A percentile compares a stretch with the other conserved stretches of the same genome.
These are phyloP conservation scores for Dromas ardeola DNA, from an alignment of 2,113 vertebrate genomes.

Conservation along the genomic window DNA sequence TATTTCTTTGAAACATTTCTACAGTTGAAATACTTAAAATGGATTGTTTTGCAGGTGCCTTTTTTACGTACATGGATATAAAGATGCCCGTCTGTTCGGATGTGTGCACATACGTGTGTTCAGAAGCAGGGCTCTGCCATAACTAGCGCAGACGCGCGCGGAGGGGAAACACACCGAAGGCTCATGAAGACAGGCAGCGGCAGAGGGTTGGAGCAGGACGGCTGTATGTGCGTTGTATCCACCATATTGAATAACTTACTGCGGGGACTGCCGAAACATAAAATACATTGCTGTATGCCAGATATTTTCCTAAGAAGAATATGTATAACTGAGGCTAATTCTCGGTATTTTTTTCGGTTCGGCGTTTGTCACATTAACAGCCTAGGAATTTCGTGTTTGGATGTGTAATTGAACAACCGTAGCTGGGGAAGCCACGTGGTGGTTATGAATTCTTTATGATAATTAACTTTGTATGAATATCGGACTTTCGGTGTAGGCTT, in stretches of 20 bases:
- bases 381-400: neutral
- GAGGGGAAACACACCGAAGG: neutral
- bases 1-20: neutral
- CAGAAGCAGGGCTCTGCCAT: neutral
- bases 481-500: neutral
- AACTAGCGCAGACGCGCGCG: neutral
- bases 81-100: accelerated
- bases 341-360: neutral
- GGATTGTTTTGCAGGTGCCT: neutral
- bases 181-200: neutral
- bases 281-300: neutral
- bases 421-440: neutral
- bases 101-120: neutral
- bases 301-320: neutral
- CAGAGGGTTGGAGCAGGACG: neutral
- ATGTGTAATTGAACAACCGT: neutral
- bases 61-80: neutral
- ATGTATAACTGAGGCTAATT: neutral
- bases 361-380: neutral
- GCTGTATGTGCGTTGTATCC: neutral
- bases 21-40: neutral
- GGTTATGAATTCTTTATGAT: neutral
- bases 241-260: neutral
- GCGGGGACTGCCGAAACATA: neutral
- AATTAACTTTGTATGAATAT: neutral